phyloP scores from a whole-genome alignment of 2,113 vertebrate genomes.

The Notechis scutatus region DNA sequence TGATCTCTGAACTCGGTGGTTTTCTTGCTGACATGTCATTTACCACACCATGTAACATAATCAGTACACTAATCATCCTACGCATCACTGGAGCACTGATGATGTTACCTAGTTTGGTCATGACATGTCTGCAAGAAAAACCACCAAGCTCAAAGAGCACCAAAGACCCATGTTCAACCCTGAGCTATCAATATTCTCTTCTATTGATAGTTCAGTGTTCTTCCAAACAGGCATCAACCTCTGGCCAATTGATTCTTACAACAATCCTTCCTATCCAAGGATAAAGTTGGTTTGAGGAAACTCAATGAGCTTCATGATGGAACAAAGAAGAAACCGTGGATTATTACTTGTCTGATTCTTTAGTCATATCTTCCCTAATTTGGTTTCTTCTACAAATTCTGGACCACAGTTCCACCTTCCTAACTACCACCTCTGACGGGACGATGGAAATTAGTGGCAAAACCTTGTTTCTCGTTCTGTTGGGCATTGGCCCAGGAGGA shows the following conservation, averaged over 20 bases:
- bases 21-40: not conserved
- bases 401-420: not conserved
- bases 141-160: too few relatives aligned
- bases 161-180: too few relatives aligned
- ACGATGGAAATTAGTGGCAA: not conserved
- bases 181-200: too few relatives aligned
- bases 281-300: not conserved
- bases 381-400: not conserved
- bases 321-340: not conserved
- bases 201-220: not conserved
- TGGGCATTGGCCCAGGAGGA: not conserved
- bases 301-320: not conserved
- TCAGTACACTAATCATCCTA: not conserved
- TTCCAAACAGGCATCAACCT: not conserved
- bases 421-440: not conserved
- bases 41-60: not conserved
- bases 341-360: not conserved
- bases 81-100: too few relatives aligned
- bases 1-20: not conserved
- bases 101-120: too few relatives aligned
- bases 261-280: not conserved
- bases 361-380: not conserved
- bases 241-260: not conserved
- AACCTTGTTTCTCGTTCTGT: not conserved
- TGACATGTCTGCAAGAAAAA: too few relatives aligned